Evolutionary conservation across 1,140 invertebrate genomes (phyloP), one percentile per base, ranked within the genome.

Genomic region (Bombus impatiens): DNA sequence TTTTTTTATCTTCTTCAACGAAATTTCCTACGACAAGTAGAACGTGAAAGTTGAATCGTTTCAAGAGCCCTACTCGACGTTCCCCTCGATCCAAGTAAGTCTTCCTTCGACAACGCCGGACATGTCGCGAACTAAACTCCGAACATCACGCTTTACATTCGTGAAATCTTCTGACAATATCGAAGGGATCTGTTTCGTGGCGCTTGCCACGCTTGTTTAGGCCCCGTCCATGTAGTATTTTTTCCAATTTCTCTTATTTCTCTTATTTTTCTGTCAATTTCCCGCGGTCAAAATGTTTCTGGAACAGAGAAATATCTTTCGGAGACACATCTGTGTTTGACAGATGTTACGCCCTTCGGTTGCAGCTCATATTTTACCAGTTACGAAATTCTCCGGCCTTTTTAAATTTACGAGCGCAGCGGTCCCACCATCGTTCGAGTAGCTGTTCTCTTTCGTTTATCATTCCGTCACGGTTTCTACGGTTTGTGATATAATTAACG

Each of bases 21-120:
- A 28, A 40, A 68, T 44, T 75, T 78, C 25, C 18, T 13, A 9
- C 35, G 6, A 12, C 74, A 32, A 75, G 53, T 75, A 32, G 71
- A 57, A 53, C 74, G 44, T 2, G 74, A 67, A 84, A 78, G 74
- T 84, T 70, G 74, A 78, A 77, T 57, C 62, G 82, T n/a, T 42
- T 32, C 32, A 25, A 78, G 75, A 57, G 28, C 28, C 1, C 44
- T 47, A 40, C 65, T 84, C 57, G 40, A 40, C 37, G 70, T 22
- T 3, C 47, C 28, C 68, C 28, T 35, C 47, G 18, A 62, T 82
- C 42, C 74, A 42, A 70, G 74, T 68, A 78, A 84, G 59, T 37
- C 44, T n/a, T 37, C 35, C 37, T 57, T 68, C 44, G 72, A 77
- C 82, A 83, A 78, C 68, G 62, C 59, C 4, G 44, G 42, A 75